A percentile compares a stretch with the other conserved stretches of the same genome.
Conservation (phyloP, 2,113 vertebrate species). For the Eidolon helvum region DNA sequence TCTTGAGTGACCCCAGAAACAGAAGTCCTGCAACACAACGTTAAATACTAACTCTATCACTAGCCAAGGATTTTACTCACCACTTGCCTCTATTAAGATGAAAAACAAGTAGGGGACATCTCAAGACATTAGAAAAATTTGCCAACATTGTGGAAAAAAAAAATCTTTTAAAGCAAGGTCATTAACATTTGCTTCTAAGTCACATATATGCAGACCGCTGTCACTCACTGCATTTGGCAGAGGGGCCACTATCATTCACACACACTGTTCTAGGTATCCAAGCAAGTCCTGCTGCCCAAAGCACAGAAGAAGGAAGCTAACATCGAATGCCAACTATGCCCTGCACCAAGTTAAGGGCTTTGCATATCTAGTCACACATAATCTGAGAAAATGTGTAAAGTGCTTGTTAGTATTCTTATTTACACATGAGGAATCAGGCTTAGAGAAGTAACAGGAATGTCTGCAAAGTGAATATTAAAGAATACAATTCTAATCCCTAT, state of each 20-base stretch:
- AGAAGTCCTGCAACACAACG: neutral
- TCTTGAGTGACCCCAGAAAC: neutral
- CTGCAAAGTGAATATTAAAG: neutral
- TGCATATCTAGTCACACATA: neutral
- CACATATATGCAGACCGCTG: neutral
- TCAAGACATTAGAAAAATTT: neutral
- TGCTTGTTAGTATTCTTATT: neutral
- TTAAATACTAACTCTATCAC: constrained; percentile 5
- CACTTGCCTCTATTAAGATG: neutral
- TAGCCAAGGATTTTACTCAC: neutral
- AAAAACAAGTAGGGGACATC: neutral
- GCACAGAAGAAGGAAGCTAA: neutral
- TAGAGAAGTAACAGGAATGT: neutral
- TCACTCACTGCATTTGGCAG: neutral
- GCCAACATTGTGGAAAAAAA: neutral
- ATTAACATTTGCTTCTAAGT: neutral
- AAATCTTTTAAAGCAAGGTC: neutral
- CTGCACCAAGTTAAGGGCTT: neutral
- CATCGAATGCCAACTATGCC: neutral
- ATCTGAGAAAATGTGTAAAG: neutral
- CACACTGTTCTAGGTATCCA: neutral
- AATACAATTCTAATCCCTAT: neutral
- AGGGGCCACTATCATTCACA: neutral
- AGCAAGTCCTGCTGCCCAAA: neutral
- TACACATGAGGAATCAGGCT: neutral